Percentiles rank a stretch among this genome's conserved stretches.
Conservation (phyloP, 1,140 invertebrate species). For the Drosophila miranda region DNA sequence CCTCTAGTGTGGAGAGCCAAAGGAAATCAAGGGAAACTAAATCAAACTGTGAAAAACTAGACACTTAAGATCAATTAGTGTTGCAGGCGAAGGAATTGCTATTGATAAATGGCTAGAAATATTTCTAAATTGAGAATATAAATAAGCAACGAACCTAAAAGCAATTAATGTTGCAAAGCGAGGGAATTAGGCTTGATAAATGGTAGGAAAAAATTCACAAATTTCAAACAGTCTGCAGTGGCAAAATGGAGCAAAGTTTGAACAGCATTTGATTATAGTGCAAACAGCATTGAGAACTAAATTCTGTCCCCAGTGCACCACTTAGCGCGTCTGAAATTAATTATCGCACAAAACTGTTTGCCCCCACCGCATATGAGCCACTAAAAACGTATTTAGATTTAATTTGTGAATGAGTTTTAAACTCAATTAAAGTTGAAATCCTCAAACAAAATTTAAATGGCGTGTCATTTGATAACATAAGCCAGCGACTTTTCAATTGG, state of each 20-base stretch:
- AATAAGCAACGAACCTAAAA: not conserved
- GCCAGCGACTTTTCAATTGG: slow-evolving; percentile 14
- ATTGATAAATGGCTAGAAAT: too few relatives aligned
- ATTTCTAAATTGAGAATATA: too few relatives aligned
- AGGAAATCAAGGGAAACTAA: not conserved
- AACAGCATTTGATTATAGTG: too few relatives aligned
- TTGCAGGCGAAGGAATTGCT: not conserved
- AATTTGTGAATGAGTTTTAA: slow-evolving; percentile 14
- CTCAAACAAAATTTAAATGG: slow-evolving; percentile 36
- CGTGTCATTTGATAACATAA: slow-evolving; percentile 45
- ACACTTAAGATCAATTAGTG: too few relatives aligned
- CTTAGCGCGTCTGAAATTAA: not conserved
- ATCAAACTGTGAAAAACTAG: slow-evolving; percentile 2
- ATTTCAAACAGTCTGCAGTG: too few relatives aligned
- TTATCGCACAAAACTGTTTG: not conserved
- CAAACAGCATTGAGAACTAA: too few relatives aligned
- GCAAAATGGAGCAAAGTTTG: too few relatives aligned
- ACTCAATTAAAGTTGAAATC: slow-evolving; percentile 25
- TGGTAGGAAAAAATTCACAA: not conserved
- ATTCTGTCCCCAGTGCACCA: too few relatives aligned
- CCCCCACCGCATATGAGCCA: too few relatives aligned
- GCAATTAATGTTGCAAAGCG: slow-evolving; percentile 4
- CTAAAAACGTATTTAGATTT: slow-evolving; percentile 16
- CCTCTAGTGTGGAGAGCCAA: not conserved
- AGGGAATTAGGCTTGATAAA: not conserved